Evolutionary conservation across 2,113 vertebrate genomes (phyloP), one percentile per base, ranked within the genome.

Genomic region (Rhabdomys dilectus): DNA sequence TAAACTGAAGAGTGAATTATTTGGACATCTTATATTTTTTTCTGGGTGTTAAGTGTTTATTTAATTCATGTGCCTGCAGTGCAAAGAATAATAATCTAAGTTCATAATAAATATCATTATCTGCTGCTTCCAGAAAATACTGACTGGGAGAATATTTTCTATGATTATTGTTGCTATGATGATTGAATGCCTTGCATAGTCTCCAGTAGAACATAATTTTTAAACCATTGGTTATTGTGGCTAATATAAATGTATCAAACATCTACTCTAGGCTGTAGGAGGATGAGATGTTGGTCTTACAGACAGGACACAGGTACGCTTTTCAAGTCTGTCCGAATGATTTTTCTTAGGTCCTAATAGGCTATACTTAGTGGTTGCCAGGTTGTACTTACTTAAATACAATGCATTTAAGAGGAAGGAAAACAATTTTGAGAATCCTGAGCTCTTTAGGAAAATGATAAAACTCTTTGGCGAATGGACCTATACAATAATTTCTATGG

Each of bases 61-160:
- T 85, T 89, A 87, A 53, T 64, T 82, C 21, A 84, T 90, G 16
- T 86, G 92, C 9, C 42, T 15, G 51, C 29, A 51, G 22, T 42
- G 3, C 72, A 88, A 88, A 89, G 5, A 24, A 92, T 93, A 24
- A 92, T 93, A 86, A 31, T 81, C 31, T 58, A 82, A 76, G 17
- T 24, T 13, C 45, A 72, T 51, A 89, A 31, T 56, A 87, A 86
- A 86, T 56, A 76, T 64, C 53, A 19, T 86, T 24, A 88, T 77
- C 34, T 15, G n/a, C 22, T 84, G 7, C 3, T 17, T 12, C 19
- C 68, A 90, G 60, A 78, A 88, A 92, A 21, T 56, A 88, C 16
- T 91, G 72, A 45, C 45, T 58, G 31, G 3, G 95, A 66, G 56
- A 42, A 22, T 91, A 92, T 7, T 53, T 29, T 88, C 78, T 70